Evolutionary conservation across 92 coral and sea anemone genomes (phyloP).

Genomic region (Bergia sp.): DNA sequence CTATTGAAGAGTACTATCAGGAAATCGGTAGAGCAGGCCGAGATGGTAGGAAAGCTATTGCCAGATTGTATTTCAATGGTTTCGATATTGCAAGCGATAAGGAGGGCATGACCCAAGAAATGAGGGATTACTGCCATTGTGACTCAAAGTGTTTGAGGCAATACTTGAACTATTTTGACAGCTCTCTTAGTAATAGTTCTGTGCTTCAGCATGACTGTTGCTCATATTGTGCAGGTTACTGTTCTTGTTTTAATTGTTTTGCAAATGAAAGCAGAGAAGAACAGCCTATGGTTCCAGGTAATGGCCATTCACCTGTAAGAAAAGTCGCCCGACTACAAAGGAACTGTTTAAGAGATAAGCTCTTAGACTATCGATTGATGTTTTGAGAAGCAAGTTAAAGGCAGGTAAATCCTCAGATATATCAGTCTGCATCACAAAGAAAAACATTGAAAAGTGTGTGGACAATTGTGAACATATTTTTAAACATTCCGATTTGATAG

Average conservation of each 20-base stretch:
- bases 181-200: background rate
- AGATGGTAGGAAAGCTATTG: slow-evolving; percentile 1
- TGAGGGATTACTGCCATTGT: slow-evolving; percentile 1
- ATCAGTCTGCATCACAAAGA: slow-evolving; percentile 7
- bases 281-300: background rate
- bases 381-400: background rate
- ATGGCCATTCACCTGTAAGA: background rate
- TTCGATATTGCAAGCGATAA: background rate
- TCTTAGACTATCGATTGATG: background rate
- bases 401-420: background rate
- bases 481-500: background rate
- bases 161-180: background rate
- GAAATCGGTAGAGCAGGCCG: background rate
- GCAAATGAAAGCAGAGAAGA: background rate
- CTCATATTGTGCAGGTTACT: background rate
- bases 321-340: background rate
- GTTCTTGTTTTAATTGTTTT: background rate
- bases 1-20: background rate
- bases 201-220: background rate
- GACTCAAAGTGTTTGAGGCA: background rate
- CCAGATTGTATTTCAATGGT: background rate
- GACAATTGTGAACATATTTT: background rate
- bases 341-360: background rate
- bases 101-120: background rate
- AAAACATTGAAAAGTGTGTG: background rate